Evolutionary conservation across 2,797 vertebrate species (phyloP), one percentile per base, ranked within the genome.

Genomic region (Oreonectes daqikongensis): DNA sequence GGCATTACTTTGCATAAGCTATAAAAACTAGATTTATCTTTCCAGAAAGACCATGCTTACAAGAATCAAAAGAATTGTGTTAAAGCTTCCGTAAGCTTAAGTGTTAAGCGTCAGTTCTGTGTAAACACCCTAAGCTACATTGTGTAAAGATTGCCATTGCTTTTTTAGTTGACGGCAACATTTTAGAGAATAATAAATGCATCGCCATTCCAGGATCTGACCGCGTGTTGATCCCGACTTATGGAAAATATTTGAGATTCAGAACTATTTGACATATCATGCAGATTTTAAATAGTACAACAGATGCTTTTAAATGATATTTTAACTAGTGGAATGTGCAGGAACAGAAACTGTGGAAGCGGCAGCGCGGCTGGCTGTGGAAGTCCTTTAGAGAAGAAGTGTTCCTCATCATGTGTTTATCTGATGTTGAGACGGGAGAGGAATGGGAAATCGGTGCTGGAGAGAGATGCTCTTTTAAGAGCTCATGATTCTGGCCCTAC

Each of bases 391-490:
- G 46, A 42, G 26, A 74, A 0, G 48, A 15, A 18, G 40, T 7
- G 22, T 30, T 65, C 48, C 68, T 68, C 20, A 75, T 75, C 64
- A 32, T 57, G 61, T 1, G 15, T 75, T 75, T 60, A 68, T 75
- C 73, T 68, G 64, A 68, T 68, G 52, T 40, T 68, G 73, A 59
- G 73, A 75, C 73, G 32, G 72, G 50, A 68, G 52, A 68, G 28
- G 52, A 68, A 75, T 59, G 73, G 57, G 38, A 59, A 75, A 68
- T 59, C 52, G 30, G 38, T 59, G 73, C 59, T 40, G 44, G 32
- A 69, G 65, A 46, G 57, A 55, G 40, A 79, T 50, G 28, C 26
- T 60, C 17, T 46, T 70, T 64, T 64, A 44, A 59, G 38, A 55
- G 50, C 32, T 35, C 48, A 44, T 42, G 61, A 74, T 44, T 65